Evolutionary conservation across 2,797 vertebrate species (phyloP), one percentile per base, ranked within the genome.

Genomic region (Heliangelus exortis): DNA sequence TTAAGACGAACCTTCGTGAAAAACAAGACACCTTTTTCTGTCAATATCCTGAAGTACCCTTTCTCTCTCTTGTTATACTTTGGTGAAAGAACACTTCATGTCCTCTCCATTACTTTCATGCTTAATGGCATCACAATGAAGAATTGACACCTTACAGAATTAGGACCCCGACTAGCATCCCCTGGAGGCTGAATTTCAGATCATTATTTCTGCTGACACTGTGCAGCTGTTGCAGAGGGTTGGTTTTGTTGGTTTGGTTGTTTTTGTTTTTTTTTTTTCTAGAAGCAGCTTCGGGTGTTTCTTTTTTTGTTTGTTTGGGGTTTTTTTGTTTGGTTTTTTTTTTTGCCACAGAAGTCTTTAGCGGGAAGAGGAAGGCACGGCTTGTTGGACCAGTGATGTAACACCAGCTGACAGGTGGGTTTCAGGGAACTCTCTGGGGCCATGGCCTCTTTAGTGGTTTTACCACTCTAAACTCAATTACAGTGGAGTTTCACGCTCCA

Each of bases 361-460:
- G 97, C 65, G 26, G 93, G 92, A 97, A 95, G 93, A 57, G 91
- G 92, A 95, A 95, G 96, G 90, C 96, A 97, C 22, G 97, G 97
- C 98, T 97, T 98, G 97, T 97, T 98, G 98, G 98, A 98, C 95
- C 87, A 87, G 95, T 98, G 98, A 98, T 98, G 97, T 99, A 99
- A 99, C 97, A 97, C 96, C 97, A 98, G 98, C 98, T 99, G 99
- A 99, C 99, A 99, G 98, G 98, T 98, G 98, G 98, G 98, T 99
- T 99, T 98, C 97, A 95, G 98, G 98, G 97, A 98, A 97, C 97
- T 98, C 99, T 99, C 99, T 97, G 96, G 98, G 98, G 99, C 98
- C 97, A 74, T 98, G 96, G 97, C 98, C 98, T 98, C 97, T 97
- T 97, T 98, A 98, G 97, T 97, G 94, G 97, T 97, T 98, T 98